Conservation (phyloP, 2,888 invertebrate genomes). For the Meghimatium bilineatum region DNA sequence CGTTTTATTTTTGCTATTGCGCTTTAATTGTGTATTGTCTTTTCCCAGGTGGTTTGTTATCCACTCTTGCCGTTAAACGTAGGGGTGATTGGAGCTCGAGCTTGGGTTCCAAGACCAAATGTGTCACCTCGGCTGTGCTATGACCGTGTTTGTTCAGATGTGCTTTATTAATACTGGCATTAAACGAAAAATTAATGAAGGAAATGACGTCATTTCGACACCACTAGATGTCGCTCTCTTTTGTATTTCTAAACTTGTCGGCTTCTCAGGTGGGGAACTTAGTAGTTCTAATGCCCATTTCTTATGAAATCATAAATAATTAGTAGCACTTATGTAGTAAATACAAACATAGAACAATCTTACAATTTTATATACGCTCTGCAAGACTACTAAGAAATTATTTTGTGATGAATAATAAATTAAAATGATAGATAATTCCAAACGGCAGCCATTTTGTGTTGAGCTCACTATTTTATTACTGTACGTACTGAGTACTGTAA, state of each 20-base stretch:
- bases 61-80: too few relatives aligned
- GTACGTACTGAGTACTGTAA: too few relatives aligned
- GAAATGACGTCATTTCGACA: conserved; percentile 47
- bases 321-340: not conserved
- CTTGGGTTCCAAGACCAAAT: too few relatives aligned
- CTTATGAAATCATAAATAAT: not conserved
- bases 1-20: too few relatives aligned
- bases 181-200: conserved; percentile 1
- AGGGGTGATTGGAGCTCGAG: too few relatives aligned
- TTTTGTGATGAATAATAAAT: not conserved
- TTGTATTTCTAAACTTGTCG: conserved; percentile 48
- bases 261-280: conserved; percentile 44
- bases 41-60: too few relatives aligned
- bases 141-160: too few relatives aligned
- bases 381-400: not conserved
- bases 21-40: too few relatives aligned
- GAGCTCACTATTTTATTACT: not conserved
- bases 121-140: too few relatives aligned
- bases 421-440: not conserved
- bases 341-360: too few relatives aligned
- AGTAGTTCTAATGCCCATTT: not conserved
- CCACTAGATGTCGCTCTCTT: conserved; percentile 47
- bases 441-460: conserved; percentile 39
- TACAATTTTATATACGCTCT: not conserved
- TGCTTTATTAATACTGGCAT: too few relatives aligned